These are phyloP conservation scores for Drosophila subobscura DNA, from an alignment of 1,140 invertebrate species.

Conservation along the genomic window DNA sequence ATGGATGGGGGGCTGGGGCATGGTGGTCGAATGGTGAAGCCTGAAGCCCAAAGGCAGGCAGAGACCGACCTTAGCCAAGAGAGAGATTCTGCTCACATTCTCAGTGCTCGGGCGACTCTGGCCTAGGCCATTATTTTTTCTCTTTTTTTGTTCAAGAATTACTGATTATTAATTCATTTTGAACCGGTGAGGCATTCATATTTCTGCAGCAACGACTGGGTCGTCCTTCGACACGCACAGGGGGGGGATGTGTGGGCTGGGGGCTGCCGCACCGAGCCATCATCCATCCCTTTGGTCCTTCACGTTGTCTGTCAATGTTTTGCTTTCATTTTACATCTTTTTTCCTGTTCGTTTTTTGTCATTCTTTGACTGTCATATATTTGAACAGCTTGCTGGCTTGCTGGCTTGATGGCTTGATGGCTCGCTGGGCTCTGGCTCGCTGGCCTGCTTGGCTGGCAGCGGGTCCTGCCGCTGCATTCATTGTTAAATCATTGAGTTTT, in stretches of 20 bases:
- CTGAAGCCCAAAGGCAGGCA: conserved; percentile 48
- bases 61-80: conserved; percentile 35
- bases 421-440: conserved; percentile 11
- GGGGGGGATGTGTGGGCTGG: not conserved
- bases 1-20: not conserved
- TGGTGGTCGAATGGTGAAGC: not conserved
- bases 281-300: conserved; percentile 42
- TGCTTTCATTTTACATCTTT: conserved; percentile 67
- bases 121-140: conserved; percentile 20
- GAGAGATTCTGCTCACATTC: conserved; percentile 27
- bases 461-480: conserved; percentile 66
- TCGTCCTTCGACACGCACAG: conserved; percentile 62
- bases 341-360: conserved; percentile 47
- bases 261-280: conserved; percentile 15
- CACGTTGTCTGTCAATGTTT: conserved; percentile 78
- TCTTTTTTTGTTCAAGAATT: conserved; percentile 76
- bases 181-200: conserved; percentile 79
- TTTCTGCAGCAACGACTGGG: conserved; percentile 72
- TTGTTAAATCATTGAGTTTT: conserved; percentile 82
- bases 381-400: conserved; percentile 62
- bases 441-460: conserved; percentile 24
- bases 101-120: too few species aligned
- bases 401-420: conserved; percentile 36
- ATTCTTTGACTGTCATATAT: conserved; percentile 58
- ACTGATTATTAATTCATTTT: conserved; percentile 82